Evolutionary conservation across 2,888 invertebrate species (phyloP), one percentile per base, ranked within the genome.

Genomic region (Unio delphinus): DNA sequence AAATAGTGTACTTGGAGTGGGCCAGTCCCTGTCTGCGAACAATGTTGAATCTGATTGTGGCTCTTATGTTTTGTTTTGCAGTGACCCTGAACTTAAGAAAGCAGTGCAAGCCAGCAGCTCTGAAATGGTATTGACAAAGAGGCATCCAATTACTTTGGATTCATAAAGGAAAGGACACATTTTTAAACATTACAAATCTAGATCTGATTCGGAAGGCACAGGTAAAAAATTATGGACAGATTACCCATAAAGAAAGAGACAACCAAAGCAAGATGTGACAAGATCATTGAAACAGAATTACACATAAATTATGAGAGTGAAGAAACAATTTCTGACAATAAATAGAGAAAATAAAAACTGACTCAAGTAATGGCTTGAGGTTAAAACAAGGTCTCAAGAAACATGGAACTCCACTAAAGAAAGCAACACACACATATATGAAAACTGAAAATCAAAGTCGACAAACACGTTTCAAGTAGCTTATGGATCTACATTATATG

Each of bases 121-220:
- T 30, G 86, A 84, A 11, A 83, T 81, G 26, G 80, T 84, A 55
- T 81, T 81, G 11, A 80, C 82, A 62, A 83, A 84, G 64, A 70
- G 86, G 54, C 85, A 86, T 74, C 85, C 86, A 26, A 76, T 84
- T 55, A 74, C 79, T 45, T 3, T 45, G 45, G 15, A 45, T 15
- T 3, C 15, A 45, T 45, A 28, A 73, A 73, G 34, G 45, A 15
- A 45, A 15, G 45, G 45, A 15, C 45, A 65, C n/a, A 57, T 63
- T 11, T 30, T n/a, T 23, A 57, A 11, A 11, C 20, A 20, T 55
- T 18, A 28, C 15, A 58, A 63, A 18, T 45, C 30, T 58, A n/a
- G 23, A 57, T 57, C 8, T 65, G 34, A 30, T 30, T 58, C 56
- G 18, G n/a, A 45, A 3, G 15, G 45, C 15, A 15, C 45, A 45